These are phyloP conservation scores for Amiota mariae DNA, from an alignment of 2,888 invertebrate species.

Conservation along the genomic window DNA sequence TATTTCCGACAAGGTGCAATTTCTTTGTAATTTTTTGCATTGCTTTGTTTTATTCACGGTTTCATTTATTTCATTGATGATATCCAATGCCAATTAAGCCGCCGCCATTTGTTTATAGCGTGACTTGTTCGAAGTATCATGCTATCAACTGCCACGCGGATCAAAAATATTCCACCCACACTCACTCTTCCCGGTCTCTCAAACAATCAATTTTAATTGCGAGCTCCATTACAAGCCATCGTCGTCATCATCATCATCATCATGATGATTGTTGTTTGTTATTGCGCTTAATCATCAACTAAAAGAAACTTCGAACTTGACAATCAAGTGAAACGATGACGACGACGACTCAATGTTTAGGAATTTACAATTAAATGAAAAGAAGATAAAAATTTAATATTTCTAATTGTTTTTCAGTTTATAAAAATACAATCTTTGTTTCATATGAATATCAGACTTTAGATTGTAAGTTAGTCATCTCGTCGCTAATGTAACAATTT, in stretches of 20 bases:
- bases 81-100: background rate
- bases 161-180: conserved; percentile 3
- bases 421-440: no score
- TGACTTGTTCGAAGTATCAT: conserved; percentile 50
- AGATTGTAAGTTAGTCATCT: no score
- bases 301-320: conserved; percentile 59
- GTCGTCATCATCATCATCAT: background rate
- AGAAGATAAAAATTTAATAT: background rate
- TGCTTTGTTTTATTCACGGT: conserved; percentile 31
- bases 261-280: conserved; percentile 24
- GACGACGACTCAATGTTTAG: background rate
- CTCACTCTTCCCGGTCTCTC: conserved; percentile 1
- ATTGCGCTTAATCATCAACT: conserved; percentile 60
- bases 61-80: conserved; percentile 42
- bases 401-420: no score
- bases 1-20: conserved; percentile 20
- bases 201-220: conserved; percentile 1
- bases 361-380: background rate
- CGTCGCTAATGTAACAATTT: no score
- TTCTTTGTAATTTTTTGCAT: conserved; percentile 7
- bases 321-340: conserved; percentile 17
- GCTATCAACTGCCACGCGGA: conserved; percentile 42
- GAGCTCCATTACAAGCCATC: background rate
- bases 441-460: no score
- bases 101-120: conserved; percentile 44